phyloP scores from a whole-genome alignment of 2,113 vertebrate species.

The Sphaerodactylus townsendi region DNA sequence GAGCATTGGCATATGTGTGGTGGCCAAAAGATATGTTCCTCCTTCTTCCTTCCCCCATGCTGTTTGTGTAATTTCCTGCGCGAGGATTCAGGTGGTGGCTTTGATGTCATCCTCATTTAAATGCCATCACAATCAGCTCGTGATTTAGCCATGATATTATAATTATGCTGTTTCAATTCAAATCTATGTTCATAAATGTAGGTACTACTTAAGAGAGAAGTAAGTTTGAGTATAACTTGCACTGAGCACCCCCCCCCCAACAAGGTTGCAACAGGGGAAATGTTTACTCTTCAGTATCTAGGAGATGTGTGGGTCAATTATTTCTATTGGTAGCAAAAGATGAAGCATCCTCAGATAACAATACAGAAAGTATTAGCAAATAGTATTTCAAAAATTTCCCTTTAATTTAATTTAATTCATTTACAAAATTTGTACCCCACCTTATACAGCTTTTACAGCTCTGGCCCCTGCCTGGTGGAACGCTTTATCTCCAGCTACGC shows the following conservation, averaged over 20 bases:
- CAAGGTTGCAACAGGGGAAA: too few species aligned
- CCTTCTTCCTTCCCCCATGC: background rate
- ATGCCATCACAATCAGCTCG: background rate
- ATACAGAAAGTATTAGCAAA: background rate
- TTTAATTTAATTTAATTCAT: background rate
- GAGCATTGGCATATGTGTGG: background rate
- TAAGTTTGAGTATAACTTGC: background rate
- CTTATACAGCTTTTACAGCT: too few species aligned
- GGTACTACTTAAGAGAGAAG: background rate
- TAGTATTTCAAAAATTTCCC: too few species aligned
- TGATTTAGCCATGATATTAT: background rate
- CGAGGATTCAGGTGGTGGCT: background rate
- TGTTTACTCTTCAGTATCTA: background rate
- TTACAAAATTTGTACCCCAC: too few species aligned
- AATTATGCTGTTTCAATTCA: background rate
- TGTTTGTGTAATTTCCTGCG: background rate
- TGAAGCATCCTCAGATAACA: background rate
- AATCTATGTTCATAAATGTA: background rate
- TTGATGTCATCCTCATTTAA: background rate
- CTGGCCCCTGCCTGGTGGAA: too few species aligned
- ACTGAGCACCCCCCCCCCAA: too few species aligned
- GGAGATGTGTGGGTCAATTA: background rate
- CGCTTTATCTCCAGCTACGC: too few species aligned
- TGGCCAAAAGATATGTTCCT: background rate
- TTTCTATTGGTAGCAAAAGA: background rate